Evolutionary conservation across 1,140 invertebrate genomes (phyloP), one percentile per base, ranked within the genome.

Genomic region (Protaetia brevitarsis): DNA sequence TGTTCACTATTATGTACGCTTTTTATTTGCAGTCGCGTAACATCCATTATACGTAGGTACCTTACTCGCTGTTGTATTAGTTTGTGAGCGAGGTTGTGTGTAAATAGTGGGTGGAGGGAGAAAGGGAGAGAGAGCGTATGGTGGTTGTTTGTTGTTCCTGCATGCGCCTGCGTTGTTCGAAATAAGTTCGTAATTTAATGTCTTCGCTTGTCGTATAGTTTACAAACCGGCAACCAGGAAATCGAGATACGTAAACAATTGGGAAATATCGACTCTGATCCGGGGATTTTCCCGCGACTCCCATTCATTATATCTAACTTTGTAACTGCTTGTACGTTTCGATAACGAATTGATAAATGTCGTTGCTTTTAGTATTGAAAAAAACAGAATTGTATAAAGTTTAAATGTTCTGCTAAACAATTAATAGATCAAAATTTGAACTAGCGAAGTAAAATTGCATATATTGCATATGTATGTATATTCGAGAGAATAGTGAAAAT

Each of bases 1-100:
- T 51, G 41, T 51, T 51, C 41, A 51, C 41, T 51, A 51, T 51
- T 51, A 51, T 51, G 41, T 51, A 51, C 41, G 41, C 41, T 51
- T 51, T 51, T 51, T 51, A 51, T 51, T 51, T 51, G 41, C 41
- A 51, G 41, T 51, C 41, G 41, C 41, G 41, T 51, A 51, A 51
- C 41, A 51, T 51, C 41, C 41, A 51, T 51, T 51, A 51, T 51
- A 23, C 26, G 41, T 51, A 51, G 19, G 13, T 51, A 41, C n/a
- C 7, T 51, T 34, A 34, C 31, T n/a, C 31, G 31, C 13, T 34
- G 31, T 34, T 34, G 13, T 34, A 34, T 34, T 34, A 34, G 31
- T 34, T 34, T n/a, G 8, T n/a, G 31, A 34, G 13, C 31, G 8
- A 23, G 19, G 34, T 34, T 34, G 31, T 34, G 31, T 34, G 31